Conservation (phyloP, 2,888 invertebrate genomes). For the Erebia aethiops region DNA sequence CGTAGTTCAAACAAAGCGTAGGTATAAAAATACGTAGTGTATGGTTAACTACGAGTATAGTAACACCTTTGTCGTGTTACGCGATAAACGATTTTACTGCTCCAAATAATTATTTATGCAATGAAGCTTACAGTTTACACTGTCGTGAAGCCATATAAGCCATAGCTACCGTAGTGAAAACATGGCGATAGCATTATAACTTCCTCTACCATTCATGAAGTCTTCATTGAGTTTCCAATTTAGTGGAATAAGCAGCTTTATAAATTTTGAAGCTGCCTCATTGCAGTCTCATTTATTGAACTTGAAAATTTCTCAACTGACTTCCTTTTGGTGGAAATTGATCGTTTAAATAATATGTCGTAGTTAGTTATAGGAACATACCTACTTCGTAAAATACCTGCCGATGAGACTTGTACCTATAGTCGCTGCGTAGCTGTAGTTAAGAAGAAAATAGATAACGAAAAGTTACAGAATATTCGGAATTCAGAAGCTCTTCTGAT, state of each 20-base stretch:
- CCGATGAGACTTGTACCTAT: no score
- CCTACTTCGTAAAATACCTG: not conserved
- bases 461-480: no score
- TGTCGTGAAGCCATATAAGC: constrained; percentile 33
- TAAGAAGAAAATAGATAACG: no score
- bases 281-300: no score
- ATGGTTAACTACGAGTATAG: not conserved
- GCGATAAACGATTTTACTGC: constrained; percentile 58
- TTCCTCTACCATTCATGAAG: constrained; percentile 12
- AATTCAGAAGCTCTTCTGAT: no score
- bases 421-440: no score
- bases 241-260: not conserved
- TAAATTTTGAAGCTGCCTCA: no score
- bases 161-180: constrained; percentile 12
- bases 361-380: not conserved
- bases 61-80: constrained; percentile 49
- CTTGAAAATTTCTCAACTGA: no score
- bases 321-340: no score
- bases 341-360: no score
- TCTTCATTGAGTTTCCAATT: not conserved
- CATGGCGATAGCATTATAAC: not conserved
- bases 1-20: not conserved
- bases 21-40: not conserved
- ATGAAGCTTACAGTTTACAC: constrained; percentile 48
- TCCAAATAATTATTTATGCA: constrained; percentile 63